Conservation (phyloP, 1,140 invertebrate species). For the Diorhabda carinulata region DNA sequence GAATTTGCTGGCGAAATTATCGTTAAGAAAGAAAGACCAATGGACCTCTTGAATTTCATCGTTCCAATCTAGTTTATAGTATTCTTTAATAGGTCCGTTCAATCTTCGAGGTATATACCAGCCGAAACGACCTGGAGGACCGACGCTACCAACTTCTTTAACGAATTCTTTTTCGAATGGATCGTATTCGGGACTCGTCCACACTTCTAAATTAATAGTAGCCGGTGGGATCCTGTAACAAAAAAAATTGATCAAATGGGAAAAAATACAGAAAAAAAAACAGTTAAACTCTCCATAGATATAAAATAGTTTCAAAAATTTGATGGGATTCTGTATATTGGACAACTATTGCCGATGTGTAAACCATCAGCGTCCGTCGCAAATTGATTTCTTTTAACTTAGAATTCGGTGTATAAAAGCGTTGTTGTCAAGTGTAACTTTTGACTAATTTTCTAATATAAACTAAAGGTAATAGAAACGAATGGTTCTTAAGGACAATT, state of each 20-base stretch:
- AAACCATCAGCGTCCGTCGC: too few relatives aligned
- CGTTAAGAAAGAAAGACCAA: slow-evolving; percentile 53
- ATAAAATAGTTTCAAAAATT: too few relatives aligned
- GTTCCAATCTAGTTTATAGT: slow-evolving; percentile 24
- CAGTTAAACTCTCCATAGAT: too few relatives aligned
- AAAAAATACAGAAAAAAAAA: too few relatives aligned
- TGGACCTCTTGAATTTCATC: slow-evolving; percentile 40
- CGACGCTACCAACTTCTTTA: slow-evolving; percentile 58
- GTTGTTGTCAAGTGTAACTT: too few relatives aligned
- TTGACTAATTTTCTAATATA: too few relatives aligned
- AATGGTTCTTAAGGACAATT: too few relatives aligned
- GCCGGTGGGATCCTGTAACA: slow-evolving; percentile 51
- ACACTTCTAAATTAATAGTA: slow-evolving; percentile 71
- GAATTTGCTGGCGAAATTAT: slow-evolving; percentile 48
- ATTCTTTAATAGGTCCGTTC: slow-evolving; percentile 31
- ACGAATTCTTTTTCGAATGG: slow-evolving; percentile 49
- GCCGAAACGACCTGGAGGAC: slow-evolving; percentile 63
- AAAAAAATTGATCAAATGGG: not conserved
- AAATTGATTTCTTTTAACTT: too few relatives aligned
- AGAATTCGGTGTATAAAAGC: too few relatives aligned
- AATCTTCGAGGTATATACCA: slow-evolving; percentile 64
- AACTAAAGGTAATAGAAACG: too few relatives aligned
- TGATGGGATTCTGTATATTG: too few relatives aligned
- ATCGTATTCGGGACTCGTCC: slow-evolving; percentile 59
- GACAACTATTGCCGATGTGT: too few relatives aligned